Percentiles rank a stretch among this genome's conserved stretches.
phyloP scores from a whole-genome alignment of 2,113 vertebrate species.

The Mustelus asterias region DNA sequence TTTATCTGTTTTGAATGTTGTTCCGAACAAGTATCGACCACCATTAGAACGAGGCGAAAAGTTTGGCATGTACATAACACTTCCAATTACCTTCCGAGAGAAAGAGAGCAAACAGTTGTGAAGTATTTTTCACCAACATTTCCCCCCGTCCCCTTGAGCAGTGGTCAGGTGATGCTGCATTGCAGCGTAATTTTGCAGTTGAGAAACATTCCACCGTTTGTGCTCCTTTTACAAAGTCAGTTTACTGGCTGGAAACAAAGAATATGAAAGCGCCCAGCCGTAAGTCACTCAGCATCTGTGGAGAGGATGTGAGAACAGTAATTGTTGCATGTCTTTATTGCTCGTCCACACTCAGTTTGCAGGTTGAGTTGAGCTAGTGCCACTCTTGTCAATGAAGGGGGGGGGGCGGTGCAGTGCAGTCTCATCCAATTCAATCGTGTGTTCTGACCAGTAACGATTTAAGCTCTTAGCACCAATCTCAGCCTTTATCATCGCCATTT shows the following conservation, averaged over 20 bases:
- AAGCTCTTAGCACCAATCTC: too few species aligned
- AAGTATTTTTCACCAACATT: not conserved
- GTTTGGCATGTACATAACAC: not conserved
- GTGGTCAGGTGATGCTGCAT: not conserved
- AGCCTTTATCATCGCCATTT: too few species aligned
- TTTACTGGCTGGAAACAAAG: not conserved
- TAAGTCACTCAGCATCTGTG: not conserved
- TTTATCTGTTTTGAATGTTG: slow-evolving; percentile 9
- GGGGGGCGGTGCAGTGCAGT: not conserved
- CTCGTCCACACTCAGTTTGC: not conserved
- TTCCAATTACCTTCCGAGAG: not conserved
- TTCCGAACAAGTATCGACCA: slow-evolving; percentile 19
- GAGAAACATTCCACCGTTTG: not conserved
- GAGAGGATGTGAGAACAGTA: not conserved
- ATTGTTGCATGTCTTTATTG: not conserved
- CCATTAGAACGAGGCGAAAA: not conserved
- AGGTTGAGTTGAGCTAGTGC: not conserved
- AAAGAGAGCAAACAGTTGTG: not conserved
- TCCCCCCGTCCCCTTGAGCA: not conserved
- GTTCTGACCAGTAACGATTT: not conserved
- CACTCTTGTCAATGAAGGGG: not conserved
- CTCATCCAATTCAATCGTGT: not conserved
- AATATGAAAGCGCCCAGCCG: not conserved
- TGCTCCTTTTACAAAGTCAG: not conserved
- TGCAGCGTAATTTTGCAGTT: not conserved